Percentiles rank a stretch among this genome's conserved stretches.
Evolutionary conservation across 1,140 invertebrate species (phyloP).

Genomic region (Dryas iulia): DNA sequence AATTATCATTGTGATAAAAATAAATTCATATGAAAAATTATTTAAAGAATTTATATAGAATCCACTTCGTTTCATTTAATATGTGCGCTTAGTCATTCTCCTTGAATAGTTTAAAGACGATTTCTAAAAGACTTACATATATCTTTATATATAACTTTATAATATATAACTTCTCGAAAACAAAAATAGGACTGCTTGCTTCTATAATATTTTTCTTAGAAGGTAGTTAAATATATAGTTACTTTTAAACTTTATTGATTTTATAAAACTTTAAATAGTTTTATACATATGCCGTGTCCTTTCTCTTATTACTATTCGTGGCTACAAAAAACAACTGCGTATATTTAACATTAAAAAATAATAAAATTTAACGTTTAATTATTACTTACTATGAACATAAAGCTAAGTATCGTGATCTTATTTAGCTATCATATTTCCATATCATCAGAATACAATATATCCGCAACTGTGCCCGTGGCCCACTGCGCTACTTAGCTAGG

Average conservation of each 20-base stretch:
- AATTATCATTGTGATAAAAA: not conserved
- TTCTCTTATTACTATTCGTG: not conserved
- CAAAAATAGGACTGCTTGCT: not conserved
- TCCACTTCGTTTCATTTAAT: not conserved
- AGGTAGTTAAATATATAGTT: not conserved
- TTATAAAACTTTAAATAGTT: not conserved
- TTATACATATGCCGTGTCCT: not conserved
- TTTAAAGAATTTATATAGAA: not conserved
- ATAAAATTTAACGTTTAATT: not conserved
- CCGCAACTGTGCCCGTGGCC: conserved; percentile 32
- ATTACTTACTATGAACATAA: not conserved
- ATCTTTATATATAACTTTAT: no score
- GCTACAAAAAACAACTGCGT: not conserved
- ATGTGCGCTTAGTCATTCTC: not conserved
- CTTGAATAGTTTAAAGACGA: conserved; percentile 3
- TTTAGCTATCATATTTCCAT: conserved; percentile 9
- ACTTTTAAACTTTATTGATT: not conserved
- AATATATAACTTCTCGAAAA: not conserved
- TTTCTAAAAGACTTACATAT: not conserved
- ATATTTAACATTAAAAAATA: not conserved
- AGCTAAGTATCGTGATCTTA: not conserved
- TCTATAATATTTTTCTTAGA: not conserved
- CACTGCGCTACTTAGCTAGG: conserved; percentile 29
- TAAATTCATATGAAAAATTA: not conserved
- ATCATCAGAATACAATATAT: conserved; percentile 26